Percentiles rank a stretch among this genome's conserved stretches.
These are phyloP conservation scores for Dolichopus griseipennis DNA, from an alignment of 2,888 invertebrate genomes.

Conservation along the genomic window DNA sequence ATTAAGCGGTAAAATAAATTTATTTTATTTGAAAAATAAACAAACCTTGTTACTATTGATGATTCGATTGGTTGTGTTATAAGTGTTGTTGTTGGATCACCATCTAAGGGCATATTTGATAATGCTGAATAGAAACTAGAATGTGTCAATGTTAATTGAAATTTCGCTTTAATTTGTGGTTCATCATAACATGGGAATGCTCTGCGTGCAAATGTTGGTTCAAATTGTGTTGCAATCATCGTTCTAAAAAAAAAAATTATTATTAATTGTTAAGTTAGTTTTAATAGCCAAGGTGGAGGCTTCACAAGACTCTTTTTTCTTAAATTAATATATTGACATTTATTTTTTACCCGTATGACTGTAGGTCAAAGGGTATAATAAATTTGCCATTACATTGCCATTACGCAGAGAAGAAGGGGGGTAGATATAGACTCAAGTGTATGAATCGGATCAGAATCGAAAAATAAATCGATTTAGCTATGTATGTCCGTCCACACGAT, in stretches of 20 bases:
- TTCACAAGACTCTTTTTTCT: too few relatives aligned
- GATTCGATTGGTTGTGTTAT: background rate
- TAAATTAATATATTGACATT: too few relatives aligned
- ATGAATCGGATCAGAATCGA: too few relatives aligned
- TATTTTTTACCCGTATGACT: too few relatives aligned
- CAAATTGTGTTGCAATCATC: conserved; percentile 61
- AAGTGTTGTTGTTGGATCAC: conserved; percentile 11
- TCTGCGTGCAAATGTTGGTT: conserved; percentile 56
- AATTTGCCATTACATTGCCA: too few relatives aligned
- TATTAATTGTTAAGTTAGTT: too few relatives aligned
- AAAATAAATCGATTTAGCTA: too few relatives aligned
- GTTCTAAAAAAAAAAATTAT: conserved; percentile 39
- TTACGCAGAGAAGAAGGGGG: too few relatives aligned
- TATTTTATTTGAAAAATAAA: background rate
- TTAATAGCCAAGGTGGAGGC: too few relatives aligned
- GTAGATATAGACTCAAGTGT: too few relatives aligned
- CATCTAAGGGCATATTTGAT: conserved; percentile 45
- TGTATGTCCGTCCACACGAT: too few relatives aligned
- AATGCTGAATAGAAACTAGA: conserved; percentile 32
- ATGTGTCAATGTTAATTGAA: conserved; percentile 44
- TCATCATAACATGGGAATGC: conserved; percentile 77
- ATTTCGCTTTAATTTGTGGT: conserved; percentile 60
- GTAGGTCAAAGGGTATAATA: too few relatives aligned
- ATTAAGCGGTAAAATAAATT: background rate
- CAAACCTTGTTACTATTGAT: background rate